A percentile compares a stretch with the other conserved stretches of the same genome.
Conservation (phyloP, 2,888 invertebrate genomes). For the Parnassius mnemosyne region DNA sequence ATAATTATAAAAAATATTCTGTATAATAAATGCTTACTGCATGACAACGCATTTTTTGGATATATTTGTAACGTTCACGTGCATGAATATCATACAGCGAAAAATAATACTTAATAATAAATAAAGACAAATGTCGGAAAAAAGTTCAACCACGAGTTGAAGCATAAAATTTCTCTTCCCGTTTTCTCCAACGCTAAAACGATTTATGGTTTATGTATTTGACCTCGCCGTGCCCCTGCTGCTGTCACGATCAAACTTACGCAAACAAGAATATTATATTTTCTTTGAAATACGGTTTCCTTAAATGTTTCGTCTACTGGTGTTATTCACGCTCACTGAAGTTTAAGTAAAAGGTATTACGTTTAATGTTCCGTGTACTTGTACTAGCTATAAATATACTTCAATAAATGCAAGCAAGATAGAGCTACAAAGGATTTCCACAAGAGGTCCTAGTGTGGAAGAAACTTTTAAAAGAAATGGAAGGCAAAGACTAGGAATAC, state of each 20-base stretch:
- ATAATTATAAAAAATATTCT: no score
- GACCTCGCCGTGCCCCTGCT: slow-evolving; percentile 55
- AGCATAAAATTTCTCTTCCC: slow-evolving; percentile 53
- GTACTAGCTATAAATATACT: no score
- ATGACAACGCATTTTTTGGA: no score
- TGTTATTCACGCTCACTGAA: slow-evolving; percentile 15
- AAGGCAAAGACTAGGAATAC: no score
- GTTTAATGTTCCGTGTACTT: no score
- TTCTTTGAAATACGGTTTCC: slow-evolving; percentile 24
- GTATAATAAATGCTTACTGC: no score
- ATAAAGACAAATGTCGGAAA: slow-evolving; percentile 43
- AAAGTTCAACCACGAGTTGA: slow-evolving; percentile 48
- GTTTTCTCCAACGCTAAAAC: slow-evolving; percentile 55
- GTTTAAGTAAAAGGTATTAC: slow-evolving; percentile 4
- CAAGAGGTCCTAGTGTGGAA: no score
- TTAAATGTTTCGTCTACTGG: slow-evolving; percentile 16
- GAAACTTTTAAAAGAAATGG: no score
- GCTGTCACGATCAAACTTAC: slow-evolving; percentile 57
- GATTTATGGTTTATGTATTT: slow-evolving; percentile 69
- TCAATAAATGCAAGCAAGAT: no score
- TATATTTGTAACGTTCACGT: no score
- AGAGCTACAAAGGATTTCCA: no score
- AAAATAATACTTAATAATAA: neutral
- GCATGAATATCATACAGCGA: no score
- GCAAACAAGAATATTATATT: slow-evolving; percentile 51